Conservation (phyloP, 2,888 invertebrate species). For the Subacronicta megacephala region DNA sequence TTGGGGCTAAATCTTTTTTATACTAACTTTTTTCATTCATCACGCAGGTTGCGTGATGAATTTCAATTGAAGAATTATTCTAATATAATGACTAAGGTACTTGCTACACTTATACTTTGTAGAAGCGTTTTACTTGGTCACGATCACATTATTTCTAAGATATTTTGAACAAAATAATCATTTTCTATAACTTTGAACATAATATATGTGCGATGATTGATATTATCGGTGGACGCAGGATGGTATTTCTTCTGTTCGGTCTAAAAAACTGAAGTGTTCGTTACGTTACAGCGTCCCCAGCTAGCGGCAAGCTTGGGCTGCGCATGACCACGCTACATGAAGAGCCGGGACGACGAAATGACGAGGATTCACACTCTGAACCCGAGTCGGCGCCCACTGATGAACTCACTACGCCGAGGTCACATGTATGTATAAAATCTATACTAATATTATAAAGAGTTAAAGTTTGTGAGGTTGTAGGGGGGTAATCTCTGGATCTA, state of each 20-base stretch:
- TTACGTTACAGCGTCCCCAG: slow-evolving; percentile 93
- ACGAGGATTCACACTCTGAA: slow-evolving; percentile 87
- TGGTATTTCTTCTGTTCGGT: not conserved
- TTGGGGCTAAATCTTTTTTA: slow-evolving; percentile 9
- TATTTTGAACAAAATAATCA: no score
- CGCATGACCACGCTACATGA: slow-evolving; percentile 98
- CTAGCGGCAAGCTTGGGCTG: slow-evolving; percentile 94
- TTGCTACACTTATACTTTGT: slow-evolving; percentile 26
- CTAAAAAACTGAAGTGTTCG: slow-evolving; percentile 2
- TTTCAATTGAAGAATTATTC: slow-evolving; percentile 22
- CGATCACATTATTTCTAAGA: slow-evolving; percentile 15
- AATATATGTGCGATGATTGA: not conserved
- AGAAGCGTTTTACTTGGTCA: slow-evolving; percentile 15
- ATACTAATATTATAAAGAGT: not conserved
- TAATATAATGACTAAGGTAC: slow-evolving; percentile 9
- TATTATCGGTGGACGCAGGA: not conserved
- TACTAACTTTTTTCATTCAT: slow-evolving; percentile 21
- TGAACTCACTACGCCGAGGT: slow-evolving; percentile 78
- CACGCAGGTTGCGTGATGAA: slow-evolving; percentile 7
- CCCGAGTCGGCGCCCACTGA: slow-evolving; percentile 82
- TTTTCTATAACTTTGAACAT: no score
- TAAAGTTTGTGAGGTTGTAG: no score
- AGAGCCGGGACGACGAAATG: slow-evolving; percentile 91
- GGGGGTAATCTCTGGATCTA: no score
- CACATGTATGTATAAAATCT: slow-evolving; percentile 69